phyloP scores from a whole-genome alignment of 2,113 vertebrate genomes.

The Pseudolaguvia tuberculata region DNA sequence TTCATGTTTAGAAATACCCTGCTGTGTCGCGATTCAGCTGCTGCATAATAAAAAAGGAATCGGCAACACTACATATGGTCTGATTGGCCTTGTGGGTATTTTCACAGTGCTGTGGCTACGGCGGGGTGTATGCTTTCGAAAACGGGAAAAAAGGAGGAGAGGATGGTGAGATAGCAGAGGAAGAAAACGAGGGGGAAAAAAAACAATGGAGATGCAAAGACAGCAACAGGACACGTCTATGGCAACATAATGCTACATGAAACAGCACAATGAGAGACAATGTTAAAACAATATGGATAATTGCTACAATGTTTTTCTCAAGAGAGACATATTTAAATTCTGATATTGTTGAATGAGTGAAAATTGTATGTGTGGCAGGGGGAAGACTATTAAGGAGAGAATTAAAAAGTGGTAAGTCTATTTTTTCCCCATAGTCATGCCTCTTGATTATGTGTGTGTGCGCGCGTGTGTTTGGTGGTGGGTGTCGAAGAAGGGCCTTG shows the following conservation, averaged over 20 bases:
- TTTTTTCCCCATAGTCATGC: constrained; percentile 29
- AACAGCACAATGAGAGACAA: constrained; percentile 40
- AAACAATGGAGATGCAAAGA: constrained; percentile 36
- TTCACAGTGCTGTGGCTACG: constrained; percentile 53
- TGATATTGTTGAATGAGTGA: constrained; percentile 47
- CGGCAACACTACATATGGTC: constrained; percentile 63
- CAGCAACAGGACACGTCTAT: constrained; percentile 38
- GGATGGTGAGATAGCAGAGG: neutral
- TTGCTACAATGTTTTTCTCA: constrained; percentile 21
- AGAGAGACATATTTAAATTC: constrained; percentile 52
- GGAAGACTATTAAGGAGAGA: neutral
- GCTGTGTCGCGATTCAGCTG: constrained; percentile 68
- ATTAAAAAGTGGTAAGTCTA: constrained; percentile 30
- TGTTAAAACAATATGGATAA: constrained; percentile 31
- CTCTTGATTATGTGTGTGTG: constrained; percentile 40
- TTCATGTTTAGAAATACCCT: constrained; percentile 71
- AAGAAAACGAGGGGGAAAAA: constrained; percentile 4
- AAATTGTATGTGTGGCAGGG: constrained; percentile 22
- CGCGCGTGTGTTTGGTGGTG: constrained; percentile 42
- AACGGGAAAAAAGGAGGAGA: constrained; percentile 3
- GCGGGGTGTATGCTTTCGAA: constrained; percentile 43
- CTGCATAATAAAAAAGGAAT: constrained; percentile 62
- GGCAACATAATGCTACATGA: constrained; percentile 46
- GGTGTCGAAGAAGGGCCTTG: constrained; percentile 37
- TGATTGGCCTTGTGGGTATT: constrained; percentile 65